Evolutionary conservation across 2,113 vertebrate genomes (phyloP), one percentile per base, ranked within the genome.

Genomic region (Eretmochelys imbricata): DNA sequence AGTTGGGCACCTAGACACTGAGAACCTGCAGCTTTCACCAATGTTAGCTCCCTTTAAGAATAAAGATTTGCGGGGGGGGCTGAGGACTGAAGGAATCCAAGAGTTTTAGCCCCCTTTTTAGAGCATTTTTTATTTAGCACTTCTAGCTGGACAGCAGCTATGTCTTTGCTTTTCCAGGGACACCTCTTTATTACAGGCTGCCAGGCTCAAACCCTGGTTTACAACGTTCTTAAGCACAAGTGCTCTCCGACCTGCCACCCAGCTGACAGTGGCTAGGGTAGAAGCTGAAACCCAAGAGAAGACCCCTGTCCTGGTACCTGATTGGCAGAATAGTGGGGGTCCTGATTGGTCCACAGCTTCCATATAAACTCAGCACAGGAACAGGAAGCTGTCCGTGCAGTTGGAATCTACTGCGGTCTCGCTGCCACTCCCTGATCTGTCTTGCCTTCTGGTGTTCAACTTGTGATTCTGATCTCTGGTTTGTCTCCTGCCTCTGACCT

Each of bases 231-330:
- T 17, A n/a, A 69, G 62, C 35, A 69, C 17, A 2, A 10, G 16
- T 1, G 2, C 2, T 5, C 8, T 2, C 35, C 4, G n/a, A 69
- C 14, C 17, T n/a, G 17, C 35, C 62, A 69, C 7, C 14, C 62
- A 19, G 14, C 16, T 35, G 17, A 17, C 31, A 35, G 31, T 2
- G 16, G 31, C 16, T 17, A 65, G 31, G 35, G 62, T n/a, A 69
- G 31, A n/a, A 69, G 62, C 35, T n/a, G 59, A 31, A 31, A 29
- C 29, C 59, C 29, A 16, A 14, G 27, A 31, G 59, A 31, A 27
- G 29, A 62, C 6, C 13, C 59, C 59, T 29, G 8, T 69, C 62
- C 62, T n/a, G 62, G 62, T 20, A n/a, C 4, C 31, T n/a, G 62
- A 14, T 10, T 69, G 35, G 35, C 62, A 69, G 35, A 69, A 69